phyloP scores from a whole-genome alignment of 2,797 vertebrate species.

The Sebastes minor region DNA sequence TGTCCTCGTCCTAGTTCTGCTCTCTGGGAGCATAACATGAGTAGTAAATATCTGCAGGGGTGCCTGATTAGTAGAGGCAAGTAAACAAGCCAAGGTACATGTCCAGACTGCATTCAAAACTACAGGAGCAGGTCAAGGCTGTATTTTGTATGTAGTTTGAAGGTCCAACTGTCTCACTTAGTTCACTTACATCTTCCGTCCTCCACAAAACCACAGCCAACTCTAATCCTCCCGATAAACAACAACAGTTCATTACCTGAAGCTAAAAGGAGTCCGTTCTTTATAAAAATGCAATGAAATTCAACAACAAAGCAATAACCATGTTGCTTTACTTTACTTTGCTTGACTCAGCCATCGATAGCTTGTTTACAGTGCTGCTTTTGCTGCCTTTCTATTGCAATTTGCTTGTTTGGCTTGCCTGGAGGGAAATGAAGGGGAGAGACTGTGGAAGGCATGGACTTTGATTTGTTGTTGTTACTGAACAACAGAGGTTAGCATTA shows the following conservation, averaged over 20 bases:
- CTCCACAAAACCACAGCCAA: not conserved
- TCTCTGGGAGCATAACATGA: slow-evolving; percentile 13
- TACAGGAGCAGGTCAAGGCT: not conserved
- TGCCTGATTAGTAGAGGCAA: slow-evolving; percentile 16
- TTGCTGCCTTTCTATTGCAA: slow-evolving; percentile 37
- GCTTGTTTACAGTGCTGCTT: slow-evolving; percentile 41
- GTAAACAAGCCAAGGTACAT: slow-evolving; percentile 29
- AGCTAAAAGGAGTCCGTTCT: not conserved
- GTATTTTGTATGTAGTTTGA: not conserved
- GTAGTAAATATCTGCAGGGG: slow-evolving; percentile 16
- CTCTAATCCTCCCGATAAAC: not conserved
- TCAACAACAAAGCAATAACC: slow-evolving; percentile 39
- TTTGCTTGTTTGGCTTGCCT: slow-evolving; percentile 45
- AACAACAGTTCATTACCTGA: not conserved
- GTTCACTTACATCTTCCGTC: not conserved
- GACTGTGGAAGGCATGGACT: slow-evolving; percentile 20
- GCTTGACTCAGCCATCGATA: slow-evolving; percentile 34
- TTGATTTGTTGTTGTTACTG: slow-evolving; percentile 64
- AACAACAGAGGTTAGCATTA: slow-evolving; percentile 50
- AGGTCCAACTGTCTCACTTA: not conserved
- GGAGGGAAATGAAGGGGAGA: slow-evolving; percentile 57
- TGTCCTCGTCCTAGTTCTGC: not conserved
- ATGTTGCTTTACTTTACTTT: slow-evolving; percentile 2
- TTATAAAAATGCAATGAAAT: slow-evolving; percentile 24
- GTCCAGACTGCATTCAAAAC: slow-evolving; percentile 13